Evolutionary conservation across 2,797 vertebrate species (phyloP), one percentile per base, ranked within the genome.

Genomic region (Tragelaphus oryx): DNA sequence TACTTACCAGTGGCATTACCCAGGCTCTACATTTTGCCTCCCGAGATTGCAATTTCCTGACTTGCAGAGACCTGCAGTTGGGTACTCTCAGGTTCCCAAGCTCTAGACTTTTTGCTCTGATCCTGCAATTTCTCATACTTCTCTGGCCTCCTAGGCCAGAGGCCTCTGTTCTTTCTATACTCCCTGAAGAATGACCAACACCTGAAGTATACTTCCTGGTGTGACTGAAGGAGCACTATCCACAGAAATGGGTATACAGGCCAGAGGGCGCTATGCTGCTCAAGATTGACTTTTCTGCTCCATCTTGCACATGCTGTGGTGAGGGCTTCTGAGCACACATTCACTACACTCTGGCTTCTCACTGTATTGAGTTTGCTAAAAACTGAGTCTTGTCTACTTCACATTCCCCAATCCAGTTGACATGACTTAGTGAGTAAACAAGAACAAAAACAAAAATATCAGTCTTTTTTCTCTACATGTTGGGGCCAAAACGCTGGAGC

Each of bases 171-270:
- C 9, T 50, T 28, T 93, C n/a, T 26, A 14, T 20, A 54, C n/a
- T 89, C 26, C n/a, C 48, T 71, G 93, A 57, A 60, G 55, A 79
- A 26, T 33, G 24, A 11, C 68, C 13, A 54, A 81, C 91, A 57
- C 50, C 22, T 57, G 80, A 78, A 71, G 44, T 33, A 33, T 16
- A 16, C 20, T 33, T 18, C 12, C 37, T 60, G 13, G 28, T 33
- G 8, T 82, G 62, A 46, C 41, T 37, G 44, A n/a, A 68, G 80
- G 60, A 60, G 50, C 33, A 60, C 18, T 44, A 41, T 1, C 6
- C 16, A 17, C 33, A 93, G 75, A 78, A 74, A 41, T 71, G n/a
- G 17, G n/a, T 18, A 0, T 65, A n/a, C 33, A 57, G 18, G 17
- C 24, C 37, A 1, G 20, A 76, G 48, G 54, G 46, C 10, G 2